Base-by-base conservation (phyloP, 2,888 invertebrate genomes). In the Pogonocherus hispidulus region DNA sequence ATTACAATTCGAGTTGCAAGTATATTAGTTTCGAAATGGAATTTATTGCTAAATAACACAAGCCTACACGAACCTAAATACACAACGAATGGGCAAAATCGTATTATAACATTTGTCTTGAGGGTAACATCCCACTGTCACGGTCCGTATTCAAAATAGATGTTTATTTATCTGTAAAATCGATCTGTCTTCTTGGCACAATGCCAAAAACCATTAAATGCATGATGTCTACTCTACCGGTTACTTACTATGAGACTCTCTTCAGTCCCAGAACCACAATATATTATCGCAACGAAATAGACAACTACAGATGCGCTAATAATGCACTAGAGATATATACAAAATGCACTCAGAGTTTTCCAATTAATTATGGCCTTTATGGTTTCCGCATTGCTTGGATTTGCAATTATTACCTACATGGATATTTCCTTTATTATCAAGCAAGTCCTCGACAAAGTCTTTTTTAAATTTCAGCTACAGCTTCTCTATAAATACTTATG, bases 131-230 rank as follows among this genome's bases (percentile, higher is more conserved):
- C 27, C 16, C 41, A 11, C 11, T 2, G 32, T 32, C 32, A 32
- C 9, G 1, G 41, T 41, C 4, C 16, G 14, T 41, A 41, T 18
- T 16, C 16, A 16, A 27, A 52, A 32, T 52, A 52, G 18, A 32
- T 11, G 73, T 72, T 72, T 59, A 73, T 73, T 74, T 75, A 76
- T 78, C 74, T 72, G 68, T 68, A 64, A 75, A 78, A 78, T 78
- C 71, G 76, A 79, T 78, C 77, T 73, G 71, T 55, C 67, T 56
- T 65, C 62, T 71, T 79, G 78, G 79, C 74, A 63, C 51, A 18
- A 41, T 57, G 75, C 78, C 79, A 78, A 74, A 75, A 75, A 73
- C 75, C 75, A 75, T 78, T 76, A 77, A 64, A 63, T 65, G 66
- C 63, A 69, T 72, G 73, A 67, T 69, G 69, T 75, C 68, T 62